Evolutionary conservation across 2,888 invertebrate genomes (phyloP).

Genomic region (Syritta pipiens): DNA sequence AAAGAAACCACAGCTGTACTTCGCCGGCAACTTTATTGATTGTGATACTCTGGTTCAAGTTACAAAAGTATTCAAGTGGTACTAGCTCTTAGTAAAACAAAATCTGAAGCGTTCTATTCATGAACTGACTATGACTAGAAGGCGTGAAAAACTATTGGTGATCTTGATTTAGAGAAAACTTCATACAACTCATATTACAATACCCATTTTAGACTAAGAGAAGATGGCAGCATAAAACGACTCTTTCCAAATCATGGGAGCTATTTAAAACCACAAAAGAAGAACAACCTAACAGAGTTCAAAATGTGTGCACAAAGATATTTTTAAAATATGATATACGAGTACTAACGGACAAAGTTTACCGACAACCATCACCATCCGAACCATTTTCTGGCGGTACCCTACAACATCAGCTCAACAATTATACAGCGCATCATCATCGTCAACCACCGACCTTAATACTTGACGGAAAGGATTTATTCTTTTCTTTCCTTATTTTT

Average conservation of each 20-base stretch:
- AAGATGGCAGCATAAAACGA: too few relatives aligned
- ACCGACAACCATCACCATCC: too few relatives aligned
- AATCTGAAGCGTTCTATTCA: constrained; percentile 17
- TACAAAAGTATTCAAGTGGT: constrained; percentile 59
- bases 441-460: background rate
- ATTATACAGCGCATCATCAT: background rate
- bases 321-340: too few relatives aligned
- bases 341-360: too few relatives aligned
- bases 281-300: too few relatives aligned
- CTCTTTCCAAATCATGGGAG: too few relatives aligned
- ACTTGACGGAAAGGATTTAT: constrained; percentile 22
- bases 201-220: too few relatives aligned
- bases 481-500: background rate
- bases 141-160: too few relatives aligned
- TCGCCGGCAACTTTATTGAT: constrained; percentile 62
- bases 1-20: constrained; percentile 46
- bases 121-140: background rate
- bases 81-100: constrained; percentile 13
- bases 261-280: too few relatives aligned
- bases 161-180: too few relatives aligned
- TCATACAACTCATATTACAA: too few relatives aligned
- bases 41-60: constrained; percentile 66
- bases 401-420: constrained; percentile 8
- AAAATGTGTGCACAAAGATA: too few relatives aligned
- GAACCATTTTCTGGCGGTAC: background rate